A percentile compares a stretch with the other conserved stretches of the same genome.
phyloP scores from a whole-genome alignment of 2,113 vertebrate species.

The Chloropsis cyanopogon region DNA sequence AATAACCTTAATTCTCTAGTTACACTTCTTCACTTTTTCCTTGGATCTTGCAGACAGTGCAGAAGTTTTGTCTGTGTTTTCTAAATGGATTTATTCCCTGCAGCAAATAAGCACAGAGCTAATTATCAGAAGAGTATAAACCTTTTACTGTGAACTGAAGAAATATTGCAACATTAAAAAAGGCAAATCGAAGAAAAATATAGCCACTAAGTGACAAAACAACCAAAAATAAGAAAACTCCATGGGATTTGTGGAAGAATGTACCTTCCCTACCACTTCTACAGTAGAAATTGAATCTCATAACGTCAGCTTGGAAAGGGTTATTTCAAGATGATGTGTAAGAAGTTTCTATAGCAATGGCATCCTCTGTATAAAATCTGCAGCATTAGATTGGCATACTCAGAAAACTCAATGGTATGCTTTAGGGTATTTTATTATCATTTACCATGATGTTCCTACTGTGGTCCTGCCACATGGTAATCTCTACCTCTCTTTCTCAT shows the following conservation, averaged over 20 bases:
- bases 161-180: neutral
- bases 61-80: neutral
- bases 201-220: neutral
- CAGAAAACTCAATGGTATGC: neutral
- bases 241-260: neutral
- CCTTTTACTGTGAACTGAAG: neutral
- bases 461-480: neutral
- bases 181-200: neutral
- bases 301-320: neutral
- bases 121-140: neutral
- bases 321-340: neutral
- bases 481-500: neutral
- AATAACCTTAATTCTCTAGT: neutral
- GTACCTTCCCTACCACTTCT: rapidly evolving
- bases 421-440: neutral
- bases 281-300: neutral
- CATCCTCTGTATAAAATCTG: neutral
- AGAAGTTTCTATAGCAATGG: neutral
- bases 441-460: neutral
- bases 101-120: neutral
- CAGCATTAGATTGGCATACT: neutral
- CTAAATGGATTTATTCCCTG: neutral
- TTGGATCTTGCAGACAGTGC: neutral
- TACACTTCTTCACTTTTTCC: neutral
- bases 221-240: neutral